Base-by-base conservation (phyloP, 2,888 invertebrate species). In the Cosmia trapezina region DNA sequence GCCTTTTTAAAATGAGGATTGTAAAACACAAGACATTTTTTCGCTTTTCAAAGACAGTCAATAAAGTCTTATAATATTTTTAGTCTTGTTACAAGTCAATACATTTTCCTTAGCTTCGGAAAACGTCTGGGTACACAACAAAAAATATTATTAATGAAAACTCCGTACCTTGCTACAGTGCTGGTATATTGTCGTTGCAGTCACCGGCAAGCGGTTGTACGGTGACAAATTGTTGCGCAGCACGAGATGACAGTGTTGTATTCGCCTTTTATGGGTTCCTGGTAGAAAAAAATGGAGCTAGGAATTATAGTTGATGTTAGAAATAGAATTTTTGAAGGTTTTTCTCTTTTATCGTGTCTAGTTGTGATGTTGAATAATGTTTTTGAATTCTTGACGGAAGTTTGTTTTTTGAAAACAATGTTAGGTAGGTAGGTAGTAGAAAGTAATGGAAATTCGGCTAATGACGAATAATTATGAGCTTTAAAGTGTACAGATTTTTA, bases 151-250 rank as follows among this genome's bases (percentile, higher is more conserved):
- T 81, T 78, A 78, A 81, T 81, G 75, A 74, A 68, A 81, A 63
- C 72, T 63, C 47, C 17, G 56, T 71, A 73, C 51, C 67, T 72
- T 68, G 60, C 57, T 64, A 73, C 78, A 74, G 68, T 60, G 28
- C 64, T 57, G 37, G 69, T 69, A 75, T 74, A 81, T 83, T 84
- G 72, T 74, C 19, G 74, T 49, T 73, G 71, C 70, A 82, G 88
- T 88, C 87, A 83, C 70, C 54, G 33, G 75, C 86, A 88, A 85
- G 78, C 81, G 83, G 83, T 83, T 75, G 66, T 74, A 69, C 37
- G 66, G 74, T 87, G 85, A 87, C 85, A 88, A 88, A 88, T 85
- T 83, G 83, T 78, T n/a, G 60, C 75, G 43, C 76, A 76, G 80
- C 87, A 86, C 81, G 85, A 83, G 78, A 78, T 77, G 83, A 84